Evolutionary conservation across 92 coral and sea anemone genomes (phyloP), one percentile per base, ranked within the genome.

Genomic region (Parazoanthus atlanticus): DNA sequence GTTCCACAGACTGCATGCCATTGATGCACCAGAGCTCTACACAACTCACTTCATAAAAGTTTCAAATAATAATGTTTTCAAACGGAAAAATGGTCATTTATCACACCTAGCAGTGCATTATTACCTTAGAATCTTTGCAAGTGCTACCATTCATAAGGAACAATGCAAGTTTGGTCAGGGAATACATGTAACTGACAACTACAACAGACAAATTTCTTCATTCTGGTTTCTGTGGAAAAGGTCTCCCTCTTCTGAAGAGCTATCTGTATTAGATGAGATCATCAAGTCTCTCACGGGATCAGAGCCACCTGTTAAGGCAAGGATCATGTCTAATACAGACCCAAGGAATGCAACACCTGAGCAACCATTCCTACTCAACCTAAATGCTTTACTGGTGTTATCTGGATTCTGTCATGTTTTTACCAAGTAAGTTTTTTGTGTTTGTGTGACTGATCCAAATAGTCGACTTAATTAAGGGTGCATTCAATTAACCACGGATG

Each of bases 61-160:
- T 56, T 69, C 87, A 61, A 56, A 69, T 84, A 76, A 76, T 54
- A n/a, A n/a, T n/a, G 70, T 77, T 78, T 29, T 77, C 32, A 86
- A 86, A 74, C 71, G 89, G 28, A 81, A 78, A 40, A 78, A 86
- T 58, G 89, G 89, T 78, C 89, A 86, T 61, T 32, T 87, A 61
- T 79, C 90, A 26, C 90, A 78, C 72, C 85, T 87, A 23, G 90
- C 85, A 34, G 85, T 80, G 54, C 86, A 88, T 70, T 88, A 34
- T 52, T 88, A 88, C 3, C 66, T 72, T 8, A 67, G 76, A 47
- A 88, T 66, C 85, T 88, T 88, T 80, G 86, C 46, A 19, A 43
- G 81, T n/a, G 74, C 74, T 69, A 69, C 74, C 74, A 69, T 69
- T 69, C 74, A 69, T 10, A 69, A 69, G 78, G 78, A 74, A 74